phyloP scores from a whole-genome alignment of 2,888 invertebrate genomes.

The Acrobasis repandana region DNA sequence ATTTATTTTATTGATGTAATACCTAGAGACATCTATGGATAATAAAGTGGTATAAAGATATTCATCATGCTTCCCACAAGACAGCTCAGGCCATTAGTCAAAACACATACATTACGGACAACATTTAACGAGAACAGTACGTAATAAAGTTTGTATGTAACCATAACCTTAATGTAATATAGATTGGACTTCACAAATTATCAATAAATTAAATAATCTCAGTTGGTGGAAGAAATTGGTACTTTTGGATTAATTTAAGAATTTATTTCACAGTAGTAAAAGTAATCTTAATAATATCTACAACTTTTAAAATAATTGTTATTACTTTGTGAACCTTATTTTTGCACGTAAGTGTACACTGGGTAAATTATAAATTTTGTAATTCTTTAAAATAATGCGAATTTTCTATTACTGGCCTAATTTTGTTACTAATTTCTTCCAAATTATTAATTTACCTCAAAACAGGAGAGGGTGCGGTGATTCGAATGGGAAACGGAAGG shows the following conservation, averaged over 20 bases:
- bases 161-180: slow-evolving; percentile 31
- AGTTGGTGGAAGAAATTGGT: slow-evolving; percentile 52
- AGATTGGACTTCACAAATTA: slow-evolving; percentile 40
- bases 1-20: slow-evolving; percentile 63
- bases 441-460: slow-evolving; percentile 30
- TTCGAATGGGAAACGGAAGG: slow-evolving; percentile 44
- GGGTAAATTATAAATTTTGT: no score
- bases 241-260: slow-evolving; percentile 30
- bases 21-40: slow-evolving; percentile 36
- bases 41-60: slow-evolving; percentile 30
- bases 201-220: slow-evolving; percentile 79
- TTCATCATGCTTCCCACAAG: slow-evolving; percentile 66
- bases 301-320: no score
- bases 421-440: slow-evolving; percentile 50
- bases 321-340: no score
- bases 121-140: slow-evolving; percentile 46
- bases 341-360: no score
- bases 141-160: slow-evolving; percentile 27
- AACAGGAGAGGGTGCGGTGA: slow-evolving; percentile 50
- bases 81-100: slow-evolving; percentile 72
- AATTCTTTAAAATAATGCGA: no score
- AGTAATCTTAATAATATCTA: background rate
- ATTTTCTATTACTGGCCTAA: slow-evolving; percentile 3
- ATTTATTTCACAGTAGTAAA: background rate
- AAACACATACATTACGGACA: slow-evolving; percentile 65